Percentiles rank a stretch among this genome's conserved stretches.
Evolutionary conservation across 64 coral and sea anemone genomes (phyloP).

Genomic region (Montipora capricornis): DNA sequence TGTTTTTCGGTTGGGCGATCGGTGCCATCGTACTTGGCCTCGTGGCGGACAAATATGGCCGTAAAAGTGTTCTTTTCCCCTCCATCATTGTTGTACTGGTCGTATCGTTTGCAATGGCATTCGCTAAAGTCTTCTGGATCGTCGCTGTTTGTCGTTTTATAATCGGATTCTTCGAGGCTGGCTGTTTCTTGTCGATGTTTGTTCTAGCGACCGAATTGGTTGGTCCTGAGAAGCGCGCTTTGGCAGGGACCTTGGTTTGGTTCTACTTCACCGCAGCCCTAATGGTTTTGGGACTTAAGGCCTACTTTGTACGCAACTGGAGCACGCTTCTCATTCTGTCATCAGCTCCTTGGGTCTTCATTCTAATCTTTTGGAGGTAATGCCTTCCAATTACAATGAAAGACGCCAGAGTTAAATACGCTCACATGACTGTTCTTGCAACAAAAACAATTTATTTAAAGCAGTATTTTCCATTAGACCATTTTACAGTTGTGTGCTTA

Average conservation of each 20-base stretch:
- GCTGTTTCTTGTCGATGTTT: constrained; percentile 75
- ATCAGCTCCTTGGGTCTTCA: constrained; percentile 86
- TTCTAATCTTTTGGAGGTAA: constrained; percentile 91
- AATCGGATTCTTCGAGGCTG: constrained; percentile 88
- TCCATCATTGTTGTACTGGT: constrained; percentile 63
- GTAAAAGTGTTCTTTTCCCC: constrained; percentile 89
- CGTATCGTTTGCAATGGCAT: constrained; percentile 81
- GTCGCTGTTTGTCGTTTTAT: constrained; percentile 72
- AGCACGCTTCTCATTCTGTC: constrained; percentile 78
- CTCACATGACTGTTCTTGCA: background rate
- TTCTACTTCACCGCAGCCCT: constrained; percentile 84
- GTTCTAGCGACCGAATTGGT: constrained; percentile 87
- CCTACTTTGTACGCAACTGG: constrained; percentile 88
- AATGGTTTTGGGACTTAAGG: constrained; percentile 84
- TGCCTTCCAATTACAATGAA: background rate
- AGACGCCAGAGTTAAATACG: no score
- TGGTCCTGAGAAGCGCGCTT: constrained; percentile 81
- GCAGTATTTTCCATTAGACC: no score
- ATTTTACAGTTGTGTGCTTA: no score
- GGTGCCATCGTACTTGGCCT: constrained; percentile 80
- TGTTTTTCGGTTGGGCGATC: constrained; percentile 89
- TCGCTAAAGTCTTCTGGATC: constrained; percentile 76
- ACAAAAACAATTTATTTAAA: background rate
- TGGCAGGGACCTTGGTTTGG: constrained; percentile 81
- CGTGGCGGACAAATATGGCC: constrained; percentile 85